phyloP scores from a whole-genome alignment of 2,113 vertebrate genomes.

The Sakesphorus luctuosus region DNA sequence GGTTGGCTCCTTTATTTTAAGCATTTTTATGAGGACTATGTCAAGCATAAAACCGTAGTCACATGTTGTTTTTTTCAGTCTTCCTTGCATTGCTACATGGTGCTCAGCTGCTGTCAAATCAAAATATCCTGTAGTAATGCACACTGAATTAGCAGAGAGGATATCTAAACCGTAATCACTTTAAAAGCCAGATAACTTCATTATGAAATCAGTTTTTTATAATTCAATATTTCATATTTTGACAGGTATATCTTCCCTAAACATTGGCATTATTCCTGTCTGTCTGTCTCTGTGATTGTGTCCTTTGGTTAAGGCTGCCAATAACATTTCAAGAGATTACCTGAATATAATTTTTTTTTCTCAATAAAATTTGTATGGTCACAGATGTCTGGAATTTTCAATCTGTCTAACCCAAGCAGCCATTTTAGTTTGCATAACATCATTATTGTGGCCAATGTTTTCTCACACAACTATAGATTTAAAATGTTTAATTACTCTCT shows the following conservation, averaged over 20 bases:
- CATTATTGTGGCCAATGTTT: conserved; percentile 1
- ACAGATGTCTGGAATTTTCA: conserved; percentile 8
- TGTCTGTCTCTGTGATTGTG: conserved; percentile 4
- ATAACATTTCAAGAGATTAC: background rate
- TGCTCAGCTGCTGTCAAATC: background rate
- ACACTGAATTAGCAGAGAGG: conserved; percentile 6
- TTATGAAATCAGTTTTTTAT: conserved; percentile 2
- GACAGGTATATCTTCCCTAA: background rate
- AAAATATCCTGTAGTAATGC: background rate
- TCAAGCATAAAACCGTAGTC: background rate
- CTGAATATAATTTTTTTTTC: background rate
- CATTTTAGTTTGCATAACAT: conserved; percentile 29
- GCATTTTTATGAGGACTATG: background rate
- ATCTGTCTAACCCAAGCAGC: background rate
- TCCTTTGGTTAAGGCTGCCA: conserved; percentile 7
- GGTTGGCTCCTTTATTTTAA: background rate
- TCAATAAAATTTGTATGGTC: background rate
- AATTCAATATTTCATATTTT: background rate
- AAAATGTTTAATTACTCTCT: conserved; percentile 1
- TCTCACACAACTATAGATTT: background rate
- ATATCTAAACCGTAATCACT: background rate
- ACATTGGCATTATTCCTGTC: background rate
- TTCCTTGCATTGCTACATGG: background rate
- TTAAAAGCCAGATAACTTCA: conserved; percentile 16
- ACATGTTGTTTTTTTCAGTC: background rate